Evolutionary conservation across 92 coral and sea anemone species (phyloP).

Genomic region (Heteractis magnifica): DNA sequence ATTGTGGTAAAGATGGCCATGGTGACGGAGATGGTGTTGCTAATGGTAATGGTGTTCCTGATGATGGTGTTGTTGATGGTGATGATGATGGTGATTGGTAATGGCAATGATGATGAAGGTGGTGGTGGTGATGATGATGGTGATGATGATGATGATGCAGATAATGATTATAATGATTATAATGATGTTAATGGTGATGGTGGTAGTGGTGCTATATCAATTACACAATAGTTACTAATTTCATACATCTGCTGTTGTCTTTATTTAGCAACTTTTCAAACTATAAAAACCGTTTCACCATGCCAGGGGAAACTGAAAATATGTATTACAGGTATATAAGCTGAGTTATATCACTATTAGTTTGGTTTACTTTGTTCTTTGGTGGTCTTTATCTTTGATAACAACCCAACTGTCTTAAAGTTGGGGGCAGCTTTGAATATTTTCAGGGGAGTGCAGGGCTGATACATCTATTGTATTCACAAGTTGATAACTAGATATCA

Average conservation of each 20-base stretch:
- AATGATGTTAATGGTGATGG: not conserved
- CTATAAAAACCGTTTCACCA: conserved; percentile 85
- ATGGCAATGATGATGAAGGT: not conserved
- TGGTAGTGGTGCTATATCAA: not conserved
- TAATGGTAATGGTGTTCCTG: not conserved
- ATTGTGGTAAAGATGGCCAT: no score
- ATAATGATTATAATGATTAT: no score
- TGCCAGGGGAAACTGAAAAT: conserved; percentile 83
- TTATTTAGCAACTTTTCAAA: conserved; percentile 81
- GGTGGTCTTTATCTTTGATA: no score
- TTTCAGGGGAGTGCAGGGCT: no score
- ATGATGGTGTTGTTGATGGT: not conserved
- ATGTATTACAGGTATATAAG: conserved; percentile 81
- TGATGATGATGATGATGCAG: not conserved
- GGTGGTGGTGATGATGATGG: not conserved
- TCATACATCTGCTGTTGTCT: not conserved
- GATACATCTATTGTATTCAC: no score
- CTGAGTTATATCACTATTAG: no score
- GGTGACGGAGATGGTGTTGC: no score
- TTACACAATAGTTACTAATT: not conserved
- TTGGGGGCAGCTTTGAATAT: no score
- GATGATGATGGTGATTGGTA: not conserved
- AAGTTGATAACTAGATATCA: no score
- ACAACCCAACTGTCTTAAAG: no score
- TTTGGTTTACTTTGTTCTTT: no score